phyloP scores from a whole-genome alignment of 2,113 vertebrate genomes.

The Oreotrochilus melanogaster region DNA sequence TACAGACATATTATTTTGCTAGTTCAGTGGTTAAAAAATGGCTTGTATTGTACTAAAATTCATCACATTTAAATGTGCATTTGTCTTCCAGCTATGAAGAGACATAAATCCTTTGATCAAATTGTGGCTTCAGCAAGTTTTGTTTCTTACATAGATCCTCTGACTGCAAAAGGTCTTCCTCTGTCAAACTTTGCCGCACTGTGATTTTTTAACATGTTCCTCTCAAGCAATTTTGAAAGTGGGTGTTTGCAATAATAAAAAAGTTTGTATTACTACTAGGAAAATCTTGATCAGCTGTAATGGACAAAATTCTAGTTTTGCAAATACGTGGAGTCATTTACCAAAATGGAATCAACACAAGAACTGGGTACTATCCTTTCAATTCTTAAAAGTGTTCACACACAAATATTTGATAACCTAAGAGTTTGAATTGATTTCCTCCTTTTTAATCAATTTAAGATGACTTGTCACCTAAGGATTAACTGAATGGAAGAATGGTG shows the following conservation, averaged over 20 bases:
- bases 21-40: slow-evolving; percentile 21
- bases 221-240: background rate
- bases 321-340: background rate
- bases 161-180: background rate
- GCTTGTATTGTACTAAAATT: slow-evolving; percentile 10
- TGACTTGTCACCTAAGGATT: background rate
- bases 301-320: background rate
- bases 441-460: background rate
- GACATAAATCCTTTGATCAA: background rate
- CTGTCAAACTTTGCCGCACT: background rate
- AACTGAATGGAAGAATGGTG: background rate
- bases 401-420: background rate
- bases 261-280: background rate
- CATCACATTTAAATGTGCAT: slow-evolving; percentile 24
- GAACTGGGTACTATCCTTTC: background rate
- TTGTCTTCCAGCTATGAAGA: background rate
- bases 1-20: slow-evolving; percentile 19
- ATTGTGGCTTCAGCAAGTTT: slow-evolving; percentile 21
- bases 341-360: background rate
- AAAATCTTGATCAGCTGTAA: background rate
- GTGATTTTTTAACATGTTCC: background rate
- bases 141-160: background rate
- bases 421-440: background rate
- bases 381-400: background rate
- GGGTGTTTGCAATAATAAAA: background rate